Conservation (phyloP, 2,113 vertebrate species). For the Heliornis fulica region DNA sequence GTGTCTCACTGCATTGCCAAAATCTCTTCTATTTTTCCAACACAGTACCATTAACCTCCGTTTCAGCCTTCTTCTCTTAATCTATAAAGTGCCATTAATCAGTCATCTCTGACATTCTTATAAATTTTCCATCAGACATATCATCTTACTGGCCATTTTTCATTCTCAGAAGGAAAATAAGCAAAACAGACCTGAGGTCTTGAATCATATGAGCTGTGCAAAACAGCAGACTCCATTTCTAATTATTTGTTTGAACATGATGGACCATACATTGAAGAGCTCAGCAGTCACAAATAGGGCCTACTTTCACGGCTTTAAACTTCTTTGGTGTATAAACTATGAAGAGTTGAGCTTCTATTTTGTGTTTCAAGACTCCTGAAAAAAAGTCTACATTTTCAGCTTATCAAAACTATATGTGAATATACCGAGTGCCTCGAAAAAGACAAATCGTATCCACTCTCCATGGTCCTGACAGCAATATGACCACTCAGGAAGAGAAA, state of each 20-base stretch:
- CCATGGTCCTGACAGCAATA: not conserved
- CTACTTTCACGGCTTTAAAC: not conserved
- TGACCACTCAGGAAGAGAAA: rapidly evolving
- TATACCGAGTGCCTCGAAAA: too few relatives aligned
- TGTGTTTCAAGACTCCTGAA: too few relatives aligned
- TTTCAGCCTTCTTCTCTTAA: conserved; percentile 24
- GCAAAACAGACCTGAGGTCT: not conserved
- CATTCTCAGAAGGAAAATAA: conserved; percentile 24
- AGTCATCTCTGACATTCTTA: conserved; percentile 21
- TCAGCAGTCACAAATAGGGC: not conserved
- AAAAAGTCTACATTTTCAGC: too few relatives aligned
- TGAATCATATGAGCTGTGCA: not conserved
- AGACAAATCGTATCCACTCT: rapidly evolving
- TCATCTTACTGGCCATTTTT: conserved; percentile 1
- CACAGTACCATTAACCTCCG: not conserved
- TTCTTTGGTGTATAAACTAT: not conserved
- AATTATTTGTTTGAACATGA: not conserved
- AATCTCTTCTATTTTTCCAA: conserved; percentile 1
- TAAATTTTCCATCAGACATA: conserved; percentile 22
- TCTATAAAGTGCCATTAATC: conserved; percentile 27
- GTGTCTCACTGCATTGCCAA: not conserved
- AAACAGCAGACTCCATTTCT: not conserved
- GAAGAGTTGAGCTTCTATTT: not conserved
- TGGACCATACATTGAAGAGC: not conserved
- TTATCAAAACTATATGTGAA: too few relatives aligned